Base-by-base conservation (phyloP, 2,113 vertebrate genomes). In the Corydoras sp. region DNA sequence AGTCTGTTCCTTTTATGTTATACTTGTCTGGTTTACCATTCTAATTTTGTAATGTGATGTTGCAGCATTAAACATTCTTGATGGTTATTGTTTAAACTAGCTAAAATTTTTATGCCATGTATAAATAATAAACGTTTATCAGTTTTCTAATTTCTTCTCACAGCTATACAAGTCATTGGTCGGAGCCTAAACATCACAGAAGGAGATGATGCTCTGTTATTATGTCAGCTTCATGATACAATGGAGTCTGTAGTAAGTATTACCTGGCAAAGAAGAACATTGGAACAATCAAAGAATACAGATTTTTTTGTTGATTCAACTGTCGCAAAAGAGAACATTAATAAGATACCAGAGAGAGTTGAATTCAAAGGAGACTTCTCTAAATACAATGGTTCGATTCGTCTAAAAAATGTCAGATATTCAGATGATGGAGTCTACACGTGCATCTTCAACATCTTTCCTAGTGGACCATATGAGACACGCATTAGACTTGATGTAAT, bases 351-450 rank as follows among this genome's bases (percentile, higher is more conserved):
- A 32, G 0, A 10, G 0, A 49, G 82, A 35, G 77, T 86, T 62
- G 0, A 30, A 58, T 83, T 76, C 13, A 31, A 78, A 51, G 81
- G 83, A 11, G 68, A 2, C 10, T 2, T 79, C 10, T 0, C 0
- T 2, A 14, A 10, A 0, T 43, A 9, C 0, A 61, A 75, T 66
- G 86, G 80, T 58, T 72, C 83, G 2, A 51, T 87, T 9, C 53
- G 48, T 7, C 32, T 87, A 9, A 59, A 63, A 0, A 24, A 53
- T 15, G 76, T 74, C 32, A 32, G 0, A 0, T 1, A 84, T 62
- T 10, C 3, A 10, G 85, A 87, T 66, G 81, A 85, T 65, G 86
- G 82, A 8, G 69, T 2, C 29, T 87, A 85, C 69, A 75, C 50
- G 0, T 87, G 86, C 13, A 78, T 81, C 48, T 83, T 83, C 30